Evolutionary conservation across 2,113 vertebrate genomes (phyloP).

Genomic region (Craseonycteris thonglongyai): DNA sequence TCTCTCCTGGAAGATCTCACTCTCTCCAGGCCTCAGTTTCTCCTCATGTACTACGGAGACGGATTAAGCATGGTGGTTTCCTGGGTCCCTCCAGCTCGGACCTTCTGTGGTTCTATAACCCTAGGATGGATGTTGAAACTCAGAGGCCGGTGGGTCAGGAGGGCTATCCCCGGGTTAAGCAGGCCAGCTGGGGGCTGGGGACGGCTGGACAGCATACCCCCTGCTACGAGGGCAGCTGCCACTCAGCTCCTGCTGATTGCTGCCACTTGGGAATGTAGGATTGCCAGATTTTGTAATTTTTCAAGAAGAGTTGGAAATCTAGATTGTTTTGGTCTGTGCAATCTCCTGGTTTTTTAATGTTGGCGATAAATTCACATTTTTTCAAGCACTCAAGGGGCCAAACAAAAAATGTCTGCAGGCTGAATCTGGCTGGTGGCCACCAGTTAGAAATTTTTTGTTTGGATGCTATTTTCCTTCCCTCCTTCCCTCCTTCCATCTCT

Average conservation of each 20-base stretch:
- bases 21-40: not conserved
- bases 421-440: constrained; percentile 44
- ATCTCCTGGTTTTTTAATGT: constrained; percentile 47
- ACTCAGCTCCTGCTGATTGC: not conserved
- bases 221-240: accelerated
- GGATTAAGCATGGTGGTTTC: not conserved
- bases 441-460: constrained; percentile 34
- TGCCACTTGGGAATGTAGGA: not conserved
- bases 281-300: constrained; percentile 32
- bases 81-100: not conserved
- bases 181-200: not conserved
- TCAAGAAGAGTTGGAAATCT: constrained; percentile 42
- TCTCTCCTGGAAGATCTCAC: not conserved
- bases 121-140: not conserved
- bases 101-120: not conserved
- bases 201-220: accelerated
- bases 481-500: not conserved
- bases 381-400: constrained; percentile 34
- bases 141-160: not conserved
- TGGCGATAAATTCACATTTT: constrained; percentile 63
- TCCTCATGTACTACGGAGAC: not conserved
- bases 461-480: constrained; percentile 11
- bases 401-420: constrained; percentile 53
- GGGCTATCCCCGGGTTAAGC: not conserved
- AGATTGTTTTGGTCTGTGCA: constrained; percentile 47